These are phyloP conservation scores for Papilio elwesi DNA, from an alignment of 2,888 invertebrate genomes.

Conservation along the genomic window DNA sequence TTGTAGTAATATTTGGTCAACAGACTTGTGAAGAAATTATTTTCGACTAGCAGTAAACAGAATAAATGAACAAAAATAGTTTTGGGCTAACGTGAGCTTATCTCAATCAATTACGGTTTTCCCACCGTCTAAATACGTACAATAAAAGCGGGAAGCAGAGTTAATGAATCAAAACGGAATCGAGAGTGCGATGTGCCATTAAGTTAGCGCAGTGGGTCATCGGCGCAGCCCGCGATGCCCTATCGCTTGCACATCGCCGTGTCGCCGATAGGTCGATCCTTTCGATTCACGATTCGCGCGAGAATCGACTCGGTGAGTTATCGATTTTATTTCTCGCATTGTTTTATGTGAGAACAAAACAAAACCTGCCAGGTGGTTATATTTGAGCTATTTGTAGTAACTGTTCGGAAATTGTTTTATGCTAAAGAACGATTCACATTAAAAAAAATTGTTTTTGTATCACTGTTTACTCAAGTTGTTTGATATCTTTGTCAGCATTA, in stretches of 20 bases:
- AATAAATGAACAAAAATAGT: not conserved
- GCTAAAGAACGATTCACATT: not conserved
- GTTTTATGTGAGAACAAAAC: slow-evolving; percentile 40
- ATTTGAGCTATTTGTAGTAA: not conserved
- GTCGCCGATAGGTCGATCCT: slow-evolving; percentile 60
- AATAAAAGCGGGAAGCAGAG: slow-evolving; percentile 50
- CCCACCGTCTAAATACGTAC: slow-evolving; percentile 44
- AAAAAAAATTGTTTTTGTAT: not conserved
- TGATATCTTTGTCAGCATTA: too few relatives aligned
- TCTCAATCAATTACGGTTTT: slow-evolving; percentile 30
- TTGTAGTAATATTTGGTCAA: too few relatives aligned
- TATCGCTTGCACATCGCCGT: slow-evolving; percentile 53
- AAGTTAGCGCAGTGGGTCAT: slow-evolving; percentile 78
- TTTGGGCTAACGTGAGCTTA: slow-evolving; percentile 4
- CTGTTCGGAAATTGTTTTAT: not conserved
- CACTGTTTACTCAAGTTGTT: not conserved
- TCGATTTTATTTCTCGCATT: slow-evolving; percentile 49
- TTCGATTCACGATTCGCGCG: slow-evolving; percentile 59
- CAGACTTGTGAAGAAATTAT: not conserved
- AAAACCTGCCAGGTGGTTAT: not conserved
- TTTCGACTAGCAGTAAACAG: not conserved
- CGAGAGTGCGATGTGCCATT: slow-evolving; percentile 73
- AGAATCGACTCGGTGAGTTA: slow-evolving; percentile 55
- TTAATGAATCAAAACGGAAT: slow-evolving; percentile 72
- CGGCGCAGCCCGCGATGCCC: slow-evolving; percentile 56